Conservation (phyloP, 2,888 invertebrate species). For the Spodoptera exigua region DNA sequence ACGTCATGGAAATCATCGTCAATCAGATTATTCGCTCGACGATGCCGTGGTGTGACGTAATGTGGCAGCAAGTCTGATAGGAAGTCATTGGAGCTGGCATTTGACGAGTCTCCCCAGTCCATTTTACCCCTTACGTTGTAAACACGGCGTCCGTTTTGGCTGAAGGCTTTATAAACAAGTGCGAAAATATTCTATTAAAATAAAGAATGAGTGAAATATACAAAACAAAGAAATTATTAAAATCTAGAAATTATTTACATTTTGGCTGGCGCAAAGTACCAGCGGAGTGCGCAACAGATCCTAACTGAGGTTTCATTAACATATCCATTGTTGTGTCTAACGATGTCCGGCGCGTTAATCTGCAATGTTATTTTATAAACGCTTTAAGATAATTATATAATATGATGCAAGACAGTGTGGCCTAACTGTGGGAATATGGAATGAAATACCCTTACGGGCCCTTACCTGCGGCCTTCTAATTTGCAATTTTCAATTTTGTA, state of each 20-base stretch:
- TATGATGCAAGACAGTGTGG: too few species aligned
- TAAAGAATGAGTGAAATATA: too few species aligned
- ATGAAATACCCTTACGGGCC: too few species aligned
- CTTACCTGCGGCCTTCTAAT: slow-evolving; percentile 71
- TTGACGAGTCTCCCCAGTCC: slow-evolving; percentile 76
- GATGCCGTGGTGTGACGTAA: slow-evolving; percentile 83
- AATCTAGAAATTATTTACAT: slow-evolving; percentile 57
- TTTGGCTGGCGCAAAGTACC: slow-evolving; percentile 77
- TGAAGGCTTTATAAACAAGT: slow-evolving; percentile 45
- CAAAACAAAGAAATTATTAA: not conserved
- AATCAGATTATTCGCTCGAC: slow-evolving; percentile 62
- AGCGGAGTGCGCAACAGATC: slow-evolving; percentile 79
- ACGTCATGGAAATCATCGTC: slow-evolving; percentile 85
- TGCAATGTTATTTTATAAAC: slow-evolving; percentile 56
- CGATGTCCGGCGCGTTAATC: slow-evolving; percentile 78
- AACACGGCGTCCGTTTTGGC: slow-evolving; percentile 73
- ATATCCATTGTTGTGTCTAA: slow-evolving; percentile 78
- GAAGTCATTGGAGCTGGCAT: slow-evolving; percentile 76
- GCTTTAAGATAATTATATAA: too few species aligned
- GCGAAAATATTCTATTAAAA: too few species aligned
- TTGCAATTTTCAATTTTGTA: slow-evolving; percentile 64
- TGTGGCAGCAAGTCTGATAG: slow-evolving; percentile 83
- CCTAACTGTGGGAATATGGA: too few species aligned
- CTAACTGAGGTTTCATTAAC: slow-evolving; percentile 71
- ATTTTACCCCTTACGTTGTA: slow-evolving; percentile 66